Evolutionary conservation across 1,140 invertebrate genomes (phyloP), one percentile per base, ranked within the genome.

Genomic region (Zelostemma sp.): DNA sequence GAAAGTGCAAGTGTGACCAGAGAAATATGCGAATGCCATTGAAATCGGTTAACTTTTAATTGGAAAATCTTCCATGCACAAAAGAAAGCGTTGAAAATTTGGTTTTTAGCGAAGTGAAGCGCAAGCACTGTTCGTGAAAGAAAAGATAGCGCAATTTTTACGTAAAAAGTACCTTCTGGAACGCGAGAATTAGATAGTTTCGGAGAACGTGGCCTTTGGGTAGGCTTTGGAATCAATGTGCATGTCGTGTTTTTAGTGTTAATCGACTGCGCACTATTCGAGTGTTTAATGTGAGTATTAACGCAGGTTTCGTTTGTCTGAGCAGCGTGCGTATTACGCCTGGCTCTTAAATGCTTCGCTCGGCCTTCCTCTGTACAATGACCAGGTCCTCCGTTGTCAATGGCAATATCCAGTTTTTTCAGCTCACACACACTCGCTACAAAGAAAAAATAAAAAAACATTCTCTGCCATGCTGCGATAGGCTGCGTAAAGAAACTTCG

Each of bases 361-460:
- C 74, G 73, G 68, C 78, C 76, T 48, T 72, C 75, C 57, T 80
- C 75, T 66, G 68, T 67, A 72, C 47, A 56, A 67, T 58, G 60
- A 40, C 57, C 65, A 65, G 75, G 47, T 71, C 66, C 64, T 60
- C 55, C 67, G 56, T 68, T 62, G 18, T 84, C 76, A 74, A 77
- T 64, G 67, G 69, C 68, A 72, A 85, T 80, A 72, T 80, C 81
- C 81, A 86, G 72, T 58, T 84, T 86, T 84, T 84, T 82, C 83
- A 83, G 82, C 79, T 84, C 78, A 79, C 78, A 83, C 68, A 85
- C 73, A 82, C 78, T 84, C 73, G 75, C 84, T 86, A 85, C 77
- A 85, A 84, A 83, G 73, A 47, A 73, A 75, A 85, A 78, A 68
- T 72, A 73, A 81, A 80, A 82, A 85, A 85, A n/a, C 77, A 83